Conservation (phyloP, 2,113 vertebrate genomes). For the Zeus faber region DNA sequence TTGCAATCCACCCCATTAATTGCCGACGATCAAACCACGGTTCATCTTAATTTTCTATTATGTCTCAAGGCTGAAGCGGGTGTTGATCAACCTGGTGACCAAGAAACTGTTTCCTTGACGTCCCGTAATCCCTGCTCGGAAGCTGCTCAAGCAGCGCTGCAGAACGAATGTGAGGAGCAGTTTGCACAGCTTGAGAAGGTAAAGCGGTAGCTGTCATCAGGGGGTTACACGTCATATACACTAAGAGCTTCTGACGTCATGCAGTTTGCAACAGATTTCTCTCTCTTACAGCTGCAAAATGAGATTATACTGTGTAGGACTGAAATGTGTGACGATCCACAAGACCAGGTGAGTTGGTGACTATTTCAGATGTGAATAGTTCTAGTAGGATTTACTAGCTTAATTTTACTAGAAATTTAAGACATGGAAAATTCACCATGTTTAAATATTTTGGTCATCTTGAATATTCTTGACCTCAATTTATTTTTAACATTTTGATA, state of each 20-base stretch:
- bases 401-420: no score
- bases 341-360: slow-evolving; percentile 62
- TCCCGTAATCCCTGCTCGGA: slow-evolving; percentile 31
- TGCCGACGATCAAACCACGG: no score
- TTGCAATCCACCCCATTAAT: no score
- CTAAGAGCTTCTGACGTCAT: not conserved
- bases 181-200: slow-evolving; percentile 66
- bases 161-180: slow-evolving; percentile 65
- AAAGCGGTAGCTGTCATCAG: not conserved
- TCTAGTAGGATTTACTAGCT: no score
- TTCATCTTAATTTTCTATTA: no score
- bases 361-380: not conserved
- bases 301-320: slow-evolving; percentile 60
- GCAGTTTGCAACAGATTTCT: slow-evolving; percentile 7
- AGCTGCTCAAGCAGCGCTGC: slow-evolving; percentile 49
- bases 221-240: not conserved
- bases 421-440: no score
- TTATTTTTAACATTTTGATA: no score
- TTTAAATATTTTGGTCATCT: no score
- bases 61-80: slow-evolving; percentile 38
- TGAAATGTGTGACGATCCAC: slow-evolving; percentile 44
- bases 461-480: no score
- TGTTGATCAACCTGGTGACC: not conserved
- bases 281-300: slow-evolving; percentile 71
- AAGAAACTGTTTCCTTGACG: not conserved